These are phyloP conservation scores for Lissocephala sabroskyi DNA, from an alignment of 2,888 invertebrate genomes.

Conservation along the genomic window DNA sequence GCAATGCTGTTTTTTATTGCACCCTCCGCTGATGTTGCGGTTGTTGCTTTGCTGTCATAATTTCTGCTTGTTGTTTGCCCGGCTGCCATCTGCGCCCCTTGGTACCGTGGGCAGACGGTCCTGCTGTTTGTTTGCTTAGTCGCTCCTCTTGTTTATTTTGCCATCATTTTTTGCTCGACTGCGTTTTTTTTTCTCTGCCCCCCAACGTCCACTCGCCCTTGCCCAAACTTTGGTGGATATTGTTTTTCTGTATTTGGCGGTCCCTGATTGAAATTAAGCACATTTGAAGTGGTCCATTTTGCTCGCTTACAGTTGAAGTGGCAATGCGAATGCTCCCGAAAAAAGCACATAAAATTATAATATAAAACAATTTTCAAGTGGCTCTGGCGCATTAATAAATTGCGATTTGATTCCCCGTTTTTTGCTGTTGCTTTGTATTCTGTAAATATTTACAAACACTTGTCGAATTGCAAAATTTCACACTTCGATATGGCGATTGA, in stretches of 20 bases:
- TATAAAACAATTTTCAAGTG: too few relatives aligned
- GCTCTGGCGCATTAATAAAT: too few relatives aligned
- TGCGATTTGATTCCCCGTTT: too few relatives aligned
- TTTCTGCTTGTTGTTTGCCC: background rate
- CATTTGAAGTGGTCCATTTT: conserved; percentile 77
- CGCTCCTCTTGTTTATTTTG: conserved; percentile 26
- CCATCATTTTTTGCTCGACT: conserved; percentile 10
- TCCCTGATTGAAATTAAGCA: conserved; percentile 42
- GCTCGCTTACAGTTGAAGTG: conserved; percentile 58
- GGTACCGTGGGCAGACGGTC: too few relatives aligned
- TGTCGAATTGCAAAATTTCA: too few relatives aligned
- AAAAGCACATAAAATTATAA: too few relatives aligned
- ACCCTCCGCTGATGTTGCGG: conserved; percentile 3
- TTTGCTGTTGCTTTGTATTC: too few relatives aligned
- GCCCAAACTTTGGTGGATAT: conserved; percentile 14
- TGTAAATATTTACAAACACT: too few relatives aligned
- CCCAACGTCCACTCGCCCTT: too few relatives aligned
- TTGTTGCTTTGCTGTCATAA: conserved; percentile 2
- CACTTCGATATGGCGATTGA: too few relatives aligned
- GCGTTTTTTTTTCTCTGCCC: conserved; percentile 1
- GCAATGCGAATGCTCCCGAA: too few relatives aligned
- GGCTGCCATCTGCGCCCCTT: background rate
- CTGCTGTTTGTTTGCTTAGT: conserved; percentile 21
- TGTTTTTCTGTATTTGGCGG: conserved; percentile 16
- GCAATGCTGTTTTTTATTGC: conserved; percentile 5